phyloP scores from a whole-genome alignment of 2,113 vertebrate species.

The Dryoscopus gambensis region DNA sequence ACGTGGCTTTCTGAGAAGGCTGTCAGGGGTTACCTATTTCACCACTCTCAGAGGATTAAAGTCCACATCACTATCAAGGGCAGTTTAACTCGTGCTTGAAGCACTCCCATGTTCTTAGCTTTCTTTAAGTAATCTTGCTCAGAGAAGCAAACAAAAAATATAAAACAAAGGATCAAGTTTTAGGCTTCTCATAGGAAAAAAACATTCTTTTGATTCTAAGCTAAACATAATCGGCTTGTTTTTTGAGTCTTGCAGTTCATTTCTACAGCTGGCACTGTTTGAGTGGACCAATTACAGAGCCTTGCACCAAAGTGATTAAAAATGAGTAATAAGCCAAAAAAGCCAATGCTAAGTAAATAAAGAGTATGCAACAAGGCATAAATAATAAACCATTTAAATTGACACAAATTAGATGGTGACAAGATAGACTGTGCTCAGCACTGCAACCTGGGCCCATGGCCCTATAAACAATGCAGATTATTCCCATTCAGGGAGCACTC shows the following conservation, averaged over 20 bases:
- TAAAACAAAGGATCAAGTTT: not conserved
- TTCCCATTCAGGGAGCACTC: not conserved
- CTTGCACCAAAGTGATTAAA: not conserved
- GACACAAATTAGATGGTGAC: not conserved
- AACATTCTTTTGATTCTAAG: not conserved
- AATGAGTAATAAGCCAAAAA: not conserved
- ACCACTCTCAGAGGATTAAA: not conserved
- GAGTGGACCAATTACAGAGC: not conserved
- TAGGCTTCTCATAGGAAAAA: not conserved
- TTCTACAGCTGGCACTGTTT: not conserved
- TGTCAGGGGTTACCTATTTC: not conserved
- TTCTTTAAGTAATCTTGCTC: not conserved
- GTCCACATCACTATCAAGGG: not conserved
- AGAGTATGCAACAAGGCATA: not conserved
- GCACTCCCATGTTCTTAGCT: not conserved
- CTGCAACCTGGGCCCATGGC: not conserved
- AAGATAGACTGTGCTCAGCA: not conserved
- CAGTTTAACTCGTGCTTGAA: not conserved
- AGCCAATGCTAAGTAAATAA: not conserved
- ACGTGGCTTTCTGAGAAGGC: not conserved
- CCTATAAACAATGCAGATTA: not conserved
- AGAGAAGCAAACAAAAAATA: not conserved
- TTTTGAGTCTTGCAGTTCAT: not conserved
- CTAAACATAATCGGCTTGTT: not conserved
- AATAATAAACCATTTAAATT: constrained; percentile 1